A percentile compares a stretch with the other conserved stretches of the same genome.
These are phyloP conservation scores for Archaeoteleia sp. DNA, from an alignment of 2,888 invertebrate species.

Conservation along the genomic window DNA sequence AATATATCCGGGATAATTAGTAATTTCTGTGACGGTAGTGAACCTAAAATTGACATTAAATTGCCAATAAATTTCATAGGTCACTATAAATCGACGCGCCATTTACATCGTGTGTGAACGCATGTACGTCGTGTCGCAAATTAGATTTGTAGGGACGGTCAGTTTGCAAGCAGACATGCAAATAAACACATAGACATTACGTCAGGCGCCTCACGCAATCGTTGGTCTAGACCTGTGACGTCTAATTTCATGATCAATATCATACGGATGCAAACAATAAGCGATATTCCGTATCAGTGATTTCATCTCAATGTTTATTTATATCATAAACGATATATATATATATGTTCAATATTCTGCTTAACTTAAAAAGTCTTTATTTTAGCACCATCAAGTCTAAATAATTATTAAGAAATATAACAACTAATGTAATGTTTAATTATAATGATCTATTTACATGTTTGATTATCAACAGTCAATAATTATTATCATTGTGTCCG, in stretches of 20 bases:
- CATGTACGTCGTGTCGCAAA: conserved; percentile 12
- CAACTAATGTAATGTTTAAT: too few species aligned
- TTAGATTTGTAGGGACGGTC: conserved; percentile 28
- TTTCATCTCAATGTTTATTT: conserved; percentile 21
- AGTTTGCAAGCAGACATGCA: conserved; percentile 32
- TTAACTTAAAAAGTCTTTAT: neutral
- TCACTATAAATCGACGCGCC: too few species aligned
- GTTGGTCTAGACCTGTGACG: conserved; percentile 25
- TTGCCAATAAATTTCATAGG: neutral
- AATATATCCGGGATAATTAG: too few species aligned
- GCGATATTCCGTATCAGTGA: conserved; percentile 15
- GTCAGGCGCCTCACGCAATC: conserved; percentile 60
- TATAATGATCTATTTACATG: too few species aligned
- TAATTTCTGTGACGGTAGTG: too few species aligned
- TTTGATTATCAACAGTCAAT: too few species aligned
- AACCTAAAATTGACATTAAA: too few species aligned
- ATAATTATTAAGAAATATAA: conserved; percentile 1
- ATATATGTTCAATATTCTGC: neutral
- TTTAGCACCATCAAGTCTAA: too few species aligned
- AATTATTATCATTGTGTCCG: too few species aligned
- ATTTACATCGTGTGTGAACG: conserved; percentile 2
- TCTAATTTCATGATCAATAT: conserved; percentile 37
- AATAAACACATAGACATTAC: conserved; percentile 41
- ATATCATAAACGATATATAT: neutral
- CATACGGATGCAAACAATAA: conserved; percentile 11